Conservation (phyloP, 2,113 vertebrate species). For the Bagarius yarrelli region DNA sequence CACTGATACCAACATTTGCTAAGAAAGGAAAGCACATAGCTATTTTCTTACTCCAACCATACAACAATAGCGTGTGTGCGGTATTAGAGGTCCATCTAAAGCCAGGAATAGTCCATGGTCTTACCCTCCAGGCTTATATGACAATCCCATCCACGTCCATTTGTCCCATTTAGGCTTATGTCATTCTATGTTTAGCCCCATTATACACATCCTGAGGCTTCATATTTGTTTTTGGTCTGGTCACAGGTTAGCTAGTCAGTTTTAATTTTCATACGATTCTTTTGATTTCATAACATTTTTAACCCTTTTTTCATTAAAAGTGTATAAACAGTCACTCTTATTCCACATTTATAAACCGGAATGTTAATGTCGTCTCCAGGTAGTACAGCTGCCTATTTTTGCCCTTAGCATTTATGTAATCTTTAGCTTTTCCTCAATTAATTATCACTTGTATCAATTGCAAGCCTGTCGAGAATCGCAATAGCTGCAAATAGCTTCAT, state of each 20-base stretch:
- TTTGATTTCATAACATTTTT: background rate
- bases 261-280: background rate
- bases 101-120: slow-evolving; percentile 52
- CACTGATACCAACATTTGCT: background rate
- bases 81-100: slow-evolving; percentile 8
- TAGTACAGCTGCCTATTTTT: background rate
- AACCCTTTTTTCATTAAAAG: background rate
- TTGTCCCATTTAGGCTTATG: slow-evolving; percentile 60
- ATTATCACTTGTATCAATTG: slow-evolving; percentile 12
- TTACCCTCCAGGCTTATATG: slow-evolving; percentile 52
- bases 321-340: background rate
- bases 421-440: slow-evolving; percentile 2
- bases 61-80: slow-evolving; percentile 36
- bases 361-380: background rate
- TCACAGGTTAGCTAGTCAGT: background rate
- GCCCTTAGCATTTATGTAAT: background rate
- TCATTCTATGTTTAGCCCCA: slow-evolving; percentile 57
- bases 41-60: background rate
- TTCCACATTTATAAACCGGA: background rate
- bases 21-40: background rate
- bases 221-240: background rate
- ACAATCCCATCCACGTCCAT: slow-evolving; percentile 52
- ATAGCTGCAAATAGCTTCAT: slow-evolving; percentile 14
- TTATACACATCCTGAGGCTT: slow-evolving; percentile 5
- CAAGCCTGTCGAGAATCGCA: background rate